Evolutionary conservation across 2,797 vertebrate species (phyloP).

Genomic region (Melanotaenia boesemani): DNA sequence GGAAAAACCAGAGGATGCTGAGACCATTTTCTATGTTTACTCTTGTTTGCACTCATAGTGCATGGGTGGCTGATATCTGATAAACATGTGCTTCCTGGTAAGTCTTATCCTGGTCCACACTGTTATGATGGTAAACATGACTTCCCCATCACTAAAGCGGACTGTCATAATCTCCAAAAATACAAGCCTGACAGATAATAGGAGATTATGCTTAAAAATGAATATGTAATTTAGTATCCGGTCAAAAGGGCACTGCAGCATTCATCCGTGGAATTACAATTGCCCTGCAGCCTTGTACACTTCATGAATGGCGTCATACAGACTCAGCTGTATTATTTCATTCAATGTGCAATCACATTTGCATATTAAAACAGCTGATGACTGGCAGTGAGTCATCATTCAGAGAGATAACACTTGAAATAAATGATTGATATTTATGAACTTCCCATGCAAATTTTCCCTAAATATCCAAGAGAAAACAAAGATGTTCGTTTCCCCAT

Average conservation of each 20-base stretch:
- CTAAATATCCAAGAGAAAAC: background rate
- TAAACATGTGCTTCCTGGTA: constrained; percentile 25
- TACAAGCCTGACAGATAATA: background rate
- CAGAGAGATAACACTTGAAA: background rate
- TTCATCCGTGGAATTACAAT: background rate
- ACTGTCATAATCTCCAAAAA: background rate
- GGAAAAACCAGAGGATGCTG: no score
- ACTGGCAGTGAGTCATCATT: constrained; percentile 12
- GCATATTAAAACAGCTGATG: constrained; percentile 47
- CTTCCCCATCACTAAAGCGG: background rate
- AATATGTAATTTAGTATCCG: constrained; percentile 3
- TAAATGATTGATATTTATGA: background rate
- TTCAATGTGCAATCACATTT: constrained; percentile 36
- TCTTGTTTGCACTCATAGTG: background rate
- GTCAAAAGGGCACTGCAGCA: background rate
- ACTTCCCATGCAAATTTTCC: background rate
- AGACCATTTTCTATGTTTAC: constrained; percentile 10
- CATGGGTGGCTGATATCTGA: constrained; percentile 8
- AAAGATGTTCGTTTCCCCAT: constrained; percentile 5
- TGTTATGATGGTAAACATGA: background rate
- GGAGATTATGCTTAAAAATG: background rate
- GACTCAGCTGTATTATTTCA: constrained; percentile 24
- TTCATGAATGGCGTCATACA: constrained; percentile 25
- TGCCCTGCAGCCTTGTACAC: constrained; percentile 15
- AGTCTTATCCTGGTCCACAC: background rate